Conservation (phyloP, 2,888 invertebrate species). For the Gryllus longicercus region DNA sequence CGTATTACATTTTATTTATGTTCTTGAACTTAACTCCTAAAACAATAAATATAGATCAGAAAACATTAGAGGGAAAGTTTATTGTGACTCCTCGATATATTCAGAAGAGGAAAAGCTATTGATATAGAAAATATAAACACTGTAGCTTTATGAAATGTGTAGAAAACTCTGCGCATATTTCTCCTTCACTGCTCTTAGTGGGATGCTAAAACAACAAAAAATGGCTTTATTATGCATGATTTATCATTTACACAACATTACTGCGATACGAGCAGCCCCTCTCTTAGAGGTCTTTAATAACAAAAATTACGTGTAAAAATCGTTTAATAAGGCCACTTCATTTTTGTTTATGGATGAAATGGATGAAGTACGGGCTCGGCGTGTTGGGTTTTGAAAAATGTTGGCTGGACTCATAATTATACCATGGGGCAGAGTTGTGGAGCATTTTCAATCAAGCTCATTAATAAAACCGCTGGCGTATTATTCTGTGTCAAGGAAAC, state of each 20-base stretch:
- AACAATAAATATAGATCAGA: too few species aligned
- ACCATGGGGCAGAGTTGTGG: slow-evolving; percentile 17
- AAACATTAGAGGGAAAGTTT: too few species aligned
- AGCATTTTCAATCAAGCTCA: slow-evolving; percentile 17
- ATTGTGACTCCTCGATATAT: too few species aligned
- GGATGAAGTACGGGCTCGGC: slow-evolving; percentile 5
- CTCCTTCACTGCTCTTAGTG: too few species aligned
- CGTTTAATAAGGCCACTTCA: slow-evolving; percentile 7
- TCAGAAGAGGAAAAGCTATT: too few species aligned
- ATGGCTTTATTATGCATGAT: neutral
- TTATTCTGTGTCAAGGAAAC: slow-evolving; percentile 17
- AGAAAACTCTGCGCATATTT: too few species aligned
- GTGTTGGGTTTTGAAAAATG: neutral
- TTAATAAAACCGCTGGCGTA: slow-evolving; percentile 9
- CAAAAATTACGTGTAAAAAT: slow-evolving; percentile 17
- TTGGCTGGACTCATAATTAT: neutral
- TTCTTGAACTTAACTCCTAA: too few species aligned
- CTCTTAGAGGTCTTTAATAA: neutral
- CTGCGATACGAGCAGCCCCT: neutral
- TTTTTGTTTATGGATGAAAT: slow-evolving; percentile 17
- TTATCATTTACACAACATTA: slow-evolving; percentile 17
- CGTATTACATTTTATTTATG: too few species aligned
- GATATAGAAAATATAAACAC: too few species aligned
- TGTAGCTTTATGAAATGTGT: too few species aligned
- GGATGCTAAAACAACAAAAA: neutral